Evolutionary conservation across 2,113 vertebrate species (phyloP).

Genomic region (Halcyon senegalensis): DNA sequence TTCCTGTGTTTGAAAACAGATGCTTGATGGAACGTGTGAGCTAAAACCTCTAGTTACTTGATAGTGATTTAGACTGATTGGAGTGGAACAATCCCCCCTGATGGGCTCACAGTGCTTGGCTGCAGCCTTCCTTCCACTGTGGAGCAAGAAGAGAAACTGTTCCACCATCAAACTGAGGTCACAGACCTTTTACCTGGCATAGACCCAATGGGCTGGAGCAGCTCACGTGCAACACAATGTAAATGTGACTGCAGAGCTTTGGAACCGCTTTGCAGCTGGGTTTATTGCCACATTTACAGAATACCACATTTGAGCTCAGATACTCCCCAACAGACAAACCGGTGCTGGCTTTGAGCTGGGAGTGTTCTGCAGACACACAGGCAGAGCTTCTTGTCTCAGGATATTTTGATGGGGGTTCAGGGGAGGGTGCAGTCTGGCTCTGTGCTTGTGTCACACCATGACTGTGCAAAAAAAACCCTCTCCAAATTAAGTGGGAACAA

Average conservation of each 20-base stretch:
- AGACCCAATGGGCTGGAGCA: not conserved
- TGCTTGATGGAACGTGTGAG: not conserved
- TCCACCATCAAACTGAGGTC: fast-evolving
- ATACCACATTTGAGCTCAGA: not conserved
- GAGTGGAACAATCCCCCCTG: not conserved
- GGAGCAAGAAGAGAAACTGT: not conserved
- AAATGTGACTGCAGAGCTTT: not conserved
- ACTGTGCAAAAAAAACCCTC: not conserved
- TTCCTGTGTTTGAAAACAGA: not conserved
- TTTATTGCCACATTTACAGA: not conserved
- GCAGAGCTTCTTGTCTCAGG: not conserved
- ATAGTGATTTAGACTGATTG: fast-evolving
- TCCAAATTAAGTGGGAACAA: not conserved
- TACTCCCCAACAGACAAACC: not conserved
- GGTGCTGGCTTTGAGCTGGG: not conserved
- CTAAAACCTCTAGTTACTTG: not conserved
- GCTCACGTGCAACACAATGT: fast-evolving
- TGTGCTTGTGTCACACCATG: not conserved
- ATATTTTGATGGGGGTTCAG: not conserved
- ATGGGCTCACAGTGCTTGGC: fast-evolving
- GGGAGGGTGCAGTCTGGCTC: not conserved
- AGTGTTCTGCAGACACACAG: not conserved
- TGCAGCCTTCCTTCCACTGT: not conserved
- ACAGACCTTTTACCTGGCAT: not conserved
- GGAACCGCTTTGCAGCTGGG: not conserved